phyloP scores from a whole-genome alignment of 37 sponge, comb jelly and placozoan species.

The Axinella damicornis region DNA sequence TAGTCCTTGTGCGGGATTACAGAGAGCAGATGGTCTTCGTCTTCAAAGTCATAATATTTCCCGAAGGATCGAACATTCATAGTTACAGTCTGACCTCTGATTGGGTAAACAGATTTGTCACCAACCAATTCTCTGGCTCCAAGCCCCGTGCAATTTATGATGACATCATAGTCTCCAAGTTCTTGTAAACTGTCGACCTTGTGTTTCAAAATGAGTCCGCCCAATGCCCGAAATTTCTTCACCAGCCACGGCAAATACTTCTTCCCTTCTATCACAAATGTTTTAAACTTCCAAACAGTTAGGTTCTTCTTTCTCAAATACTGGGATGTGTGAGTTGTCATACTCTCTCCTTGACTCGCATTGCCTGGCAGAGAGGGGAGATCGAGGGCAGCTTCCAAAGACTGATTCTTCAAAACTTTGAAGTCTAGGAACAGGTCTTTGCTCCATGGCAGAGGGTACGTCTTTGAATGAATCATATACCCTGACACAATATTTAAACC shows the following conservation, averaged over 20 bases:
- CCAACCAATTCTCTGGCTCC: conserved; percentile 42
- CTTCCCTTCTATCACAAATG: conserved; percentile 27
- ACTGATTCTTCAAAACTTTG: neutral
- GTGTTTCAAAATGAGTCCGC: conserved; percentile 34
- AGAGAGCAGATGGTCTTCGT: neutral
- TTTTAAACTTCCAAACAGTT: neutral
- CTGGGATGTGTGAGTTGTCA: no score
- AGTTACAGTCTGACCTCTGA: conserved; percentile 56
- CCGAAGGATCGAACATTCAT: conserved; percentile 61
- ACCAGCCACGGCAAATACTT: conserved; percentile 57
- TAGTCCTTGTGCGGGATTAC: conserved; percentile 44
- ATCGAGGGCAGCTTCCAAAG: neutral
- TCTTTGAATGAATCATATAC: neutral
- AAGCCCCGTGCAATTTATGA: conserved; percentile 80
- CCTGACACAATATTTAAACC: neutral
- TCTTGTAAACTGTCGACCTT: conserved; percentile 22
- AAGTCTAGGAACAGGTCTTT: conserved; percentile 11
- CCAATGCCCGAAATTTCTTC: conserved; percentile 5
- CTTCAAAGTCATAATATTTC: conserved; percentile 23
- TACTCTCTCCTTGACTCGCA: no score
- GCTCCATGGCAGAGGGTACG: neutral
- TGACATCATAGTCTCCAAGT: conserved; percentile 35
- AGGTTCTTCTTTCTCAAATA: no score
- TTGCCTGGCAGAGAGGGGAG: neutral
- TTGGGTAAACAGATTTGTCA: conserved; percentile 47